phyloP scores from a whole-genome alignment of 2,797 vertebrate genomes.

The Cottoperca gobio region DNA sequence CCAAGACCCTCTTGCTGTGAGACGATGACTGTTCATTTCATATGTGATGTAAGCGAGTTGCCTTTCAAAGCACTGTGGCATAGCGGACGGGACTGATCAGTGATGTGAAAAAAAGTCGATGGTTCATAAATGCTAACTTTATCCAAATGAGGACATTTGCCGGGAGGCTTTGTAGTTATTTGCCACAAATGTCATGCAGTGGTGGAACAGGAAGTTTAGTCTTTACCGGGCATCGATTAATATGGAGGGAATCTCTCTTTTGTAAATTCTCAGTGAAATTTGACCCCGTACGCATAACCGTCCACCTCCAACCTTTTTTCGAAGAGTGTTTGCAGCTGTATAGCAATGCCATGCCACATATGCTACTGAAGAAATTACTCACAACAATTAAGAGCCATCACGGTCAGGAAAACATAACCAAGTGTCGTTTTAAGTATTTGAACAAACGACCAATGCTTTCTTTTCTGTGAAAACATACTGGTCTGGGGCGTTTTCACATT shows the following conservation, averaged over 20 bases:
- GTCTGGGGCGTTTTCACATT: slow-evolving; percentile 37
- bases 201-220: neutral
- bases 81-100: neutral
- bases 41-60: neutral
- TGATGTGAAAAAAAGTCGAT: neutral
- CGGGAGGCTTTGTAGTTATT: neutral
- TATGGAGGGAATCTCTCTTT: neutral
- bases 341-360: neutral
- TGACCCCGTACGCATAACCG: too few relatives aligned
- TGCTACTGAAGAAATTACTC: neutral
- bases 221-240: neutral
- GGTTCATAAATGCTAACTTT: neutral
- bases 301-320: neutral
- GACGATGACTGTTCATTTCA: neutral
- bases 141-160: neutral
- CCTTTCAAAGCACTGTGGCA: neutral
- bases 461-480: slow-evolving; percentile 21
- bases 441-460: neutral
- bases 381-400: neutral
- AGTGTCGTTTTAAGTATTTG: neutral
- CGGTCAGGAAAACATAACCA: slow-evolving; percentile 11
- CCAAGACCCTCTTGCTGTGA: neutral
- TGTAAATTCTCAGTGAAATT: neutral
- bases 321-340: neutral
- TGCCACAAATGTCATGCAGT: neutral